phyloP scores from a whole-genome alignment of 2,888 invertebrate genomes.

The Meteorus cinctellus region DNA sequence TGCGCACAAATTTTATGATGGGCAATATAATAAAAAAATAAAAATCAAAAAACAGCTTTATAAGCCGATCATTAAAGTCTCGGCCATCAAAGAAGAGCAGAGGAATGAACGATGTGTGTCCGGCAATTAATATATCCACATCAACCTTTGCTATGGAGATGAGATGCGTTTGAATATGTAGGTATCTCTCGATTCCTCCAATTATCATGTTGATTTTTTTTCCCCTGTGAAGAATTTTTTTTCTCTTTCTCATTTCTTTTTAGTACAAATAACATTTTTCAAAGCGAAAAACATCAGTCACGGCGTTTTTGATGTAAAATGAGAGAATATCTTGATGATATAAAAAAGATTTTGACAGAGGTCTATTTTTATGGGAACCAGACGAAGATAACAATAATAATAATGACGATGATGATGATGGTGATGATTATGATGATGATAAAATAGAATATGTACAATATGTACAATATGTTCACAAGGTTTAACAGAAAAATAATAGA shows the following conservation, averaged over 20 bases:
- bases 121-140: constrained; percentile 64
- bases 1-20: constrained; percentile 34
- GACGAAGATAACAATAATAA: too few species aligned
- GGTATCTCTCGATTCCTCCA: constrained; percentile 5
- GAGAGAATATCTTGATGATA: constrained; percentile 2
- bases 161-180: constrained; percentile 23
- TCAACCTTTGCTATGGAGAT: constrained; percentile 45
- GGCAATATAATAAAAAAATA: constrained; percentile 61
- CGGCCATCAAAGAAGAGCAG: constrained; percentile 49
- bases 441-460: too few species aligned
- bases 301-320: constrained; percentile 21
- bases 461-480: not conserved
- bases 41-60: constrained; percentile 69
- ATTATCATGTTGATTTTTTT: constrained; percentile 30
- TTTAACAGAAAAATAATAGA: not conserved
- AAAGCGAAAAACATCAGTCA: constrained; percentile 18
- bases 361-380: not conserved
- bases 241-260: not conserved
- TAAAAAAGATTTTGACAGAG: not conserved
- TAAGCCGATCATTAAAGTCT: constrained; percentile 69
- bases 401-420: not conserved
- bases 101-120: constrained; percentile 59
- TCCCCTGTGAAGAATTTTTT: not conserved
- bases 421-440: too few species aligned
- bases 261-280: constrained; percentile 4